Percentiles rank a stretch among this genome's conserved stretches.
Conservation (phyloP, 2,113 vertebrate genomes). For the Sardina pilchardus region DNA sequence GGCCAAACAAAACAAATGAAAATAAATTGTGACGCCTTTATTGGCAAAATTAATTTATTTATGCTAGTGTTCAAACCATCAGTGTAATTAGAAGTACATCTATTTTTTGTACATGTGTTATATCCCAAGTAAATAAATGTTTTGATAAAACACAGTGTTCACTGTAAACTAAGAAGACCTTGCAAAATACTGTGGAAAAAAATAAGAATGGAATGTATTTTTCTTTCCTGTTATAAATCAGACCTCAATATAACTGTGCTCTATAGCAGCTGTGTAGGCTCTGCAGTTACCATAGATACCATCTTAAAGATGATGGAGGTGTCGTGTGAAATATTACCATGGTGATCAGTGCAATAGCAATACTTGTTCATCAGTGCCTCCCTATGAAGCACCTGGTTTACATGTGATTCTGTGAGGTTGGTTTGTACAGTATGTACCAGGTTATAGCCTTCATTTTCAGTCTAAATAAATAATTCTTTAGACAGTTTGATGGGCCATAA, state of each 20-base stretch:
- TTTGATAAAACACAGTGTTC: neutral
- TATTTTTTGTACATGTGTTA: neutral
- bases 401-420: neutral
- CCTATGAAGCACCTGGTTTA: conserved; percentile 25
- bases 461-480: too few relatives aligned
- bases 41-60: too few relatives aligned
- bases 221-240: conserved; percentile 34
- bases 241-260: conserved; percentile 35
- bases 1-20: too few relatives aligned
- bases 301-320: conserved; percentile 38
- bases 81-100: too few relatives aligned
- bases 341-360: conserved; percentile 12
- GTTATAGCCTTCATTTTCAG: too few relatives aligned
- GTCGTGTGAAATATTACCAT: conserved; percentile 33
- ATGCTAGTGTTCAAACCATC: too few relatives aligned
- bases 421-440: too few relatives aligned
- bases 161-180: neutral
- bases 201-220: conserved; percentile 16
- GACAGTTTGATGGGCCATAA: too few relatives aligned
- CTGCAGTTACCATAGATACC: conserved; percentile 47
- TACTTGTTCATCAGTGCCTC: conserved; percentile 21
- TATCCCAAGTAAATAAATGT: neutral
- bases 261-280: conserved; percentile 29
- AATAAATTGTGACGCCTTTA: too few relatives aligned
- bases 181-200: neutral